Conservation (phyloP, 2,797 vertebrate species). For the Coregonus ussuriensis region DNA sequence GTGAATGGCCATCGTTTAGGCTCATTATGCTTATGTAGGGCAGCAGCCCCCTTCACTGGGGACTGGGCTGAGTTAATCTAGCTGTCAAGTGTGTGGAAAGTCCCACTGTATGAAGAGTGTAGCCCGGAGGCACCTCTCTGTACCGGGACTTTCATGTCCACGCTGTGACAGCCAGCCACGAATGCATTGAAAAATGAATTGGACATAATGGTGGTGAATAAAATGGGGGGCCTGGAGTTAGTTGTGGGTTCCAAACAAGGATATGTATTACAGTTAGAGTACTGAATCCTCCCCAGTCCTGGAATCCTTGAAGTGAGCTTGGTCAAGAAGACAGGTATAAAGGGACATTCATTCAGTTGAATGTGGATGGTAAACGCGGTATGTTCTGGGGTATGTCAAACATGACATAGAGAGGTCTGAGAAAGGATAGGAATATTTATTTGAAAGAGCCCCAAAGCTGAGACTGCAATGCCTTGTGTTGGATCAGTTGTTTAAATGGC, state of each 20-base stretch:
- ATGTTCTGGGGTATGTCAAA: background rate
- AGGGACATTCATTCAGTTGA: background rate
- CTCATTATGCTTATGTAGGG: constrained; percentile 70
- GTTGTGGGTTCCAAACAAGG: constrained; percentile 10
- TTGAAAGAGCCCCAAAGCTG: too few relatives aligned
- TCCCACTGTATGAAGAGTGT: constrained; percentile 47
- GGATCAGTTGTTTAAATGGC: background rate
- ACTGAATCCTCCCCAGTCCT: background rate
- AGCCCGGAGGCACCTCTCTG: constrained; percentile 55
- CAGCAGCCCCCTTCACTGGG: constrained; percentile 30
- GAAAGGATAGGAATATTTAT: too few relatives aligned
- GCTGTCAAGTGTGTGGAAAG: constrained; percentile 55
- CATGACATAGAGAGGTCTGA: background rate
- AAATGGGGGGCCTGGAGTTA: constrained; percentile 18
- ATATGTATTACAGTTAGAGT: constrained; percentile 20
- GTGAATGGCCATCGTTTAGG: constrained; percentile 31
- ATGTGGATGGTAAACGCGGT: background rate
- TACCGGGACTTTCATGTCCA: constrained; percentile 41
- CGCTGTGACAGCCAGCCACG: background rate
- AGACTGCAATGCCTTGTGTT: background rate
- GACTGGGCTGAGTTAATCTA: constrained; percentile 54
- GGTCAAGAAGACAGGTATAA: background rate
- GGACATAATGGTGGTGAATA: constrained; percentile 38
- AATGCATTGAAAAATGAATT: constrained; percentile 33
- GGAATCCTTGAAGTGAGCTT: background rate